Base-by-base conservation (phyloP, 2,113 vertebrate genomes). In the Microcebus tavaratra region DNA sequence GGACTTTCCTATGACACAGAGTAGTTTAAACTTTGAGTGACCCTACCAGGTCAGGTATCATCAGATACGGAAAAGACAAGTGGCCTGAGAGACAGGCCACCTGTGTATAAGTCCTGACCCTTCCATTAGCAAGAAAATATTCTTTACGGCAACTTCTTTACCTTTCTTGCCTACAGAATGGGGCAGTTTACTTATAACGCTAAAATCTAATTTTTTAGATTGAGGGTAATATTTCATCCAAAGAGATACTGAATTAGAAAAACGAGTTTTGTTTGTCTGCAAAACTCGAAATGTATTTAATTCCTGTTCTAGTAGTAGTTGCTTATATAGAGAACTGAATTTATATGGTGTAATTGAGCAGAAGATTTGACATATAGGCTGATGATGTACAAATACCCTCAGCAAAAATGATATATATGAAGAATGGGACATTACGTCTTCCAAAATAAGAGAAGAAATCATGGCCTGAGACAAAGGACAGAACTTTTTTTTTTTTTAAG, bases 401-500 rank as follows among this genome's bases (percentile, higher is more conserved):
- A 65, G 90, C 76, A 57, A 61, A 83, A 83, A 78, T 50, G 50
- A 96, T 95, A 95, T 36, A 94, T 86, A 96, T 90, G 87, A 97
- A 95, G 96, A 97, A 96, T 95, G 97, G 89, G 55, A 15, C 53
- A 88, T 95, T 42, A 9, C 78, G n/a, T 95, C 55, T 89, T 81
- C 84, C 75, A 94, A 79, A 90, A 90, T 80, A 83, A 96, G 82
- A 95, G 95, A 83, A 97, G 81, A 72, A 97, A 88, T 98, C 97
- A 97, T 96, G 97, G 95, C 96, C 97, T 97, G 98, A 97, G 80
- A 92, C 94, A 91, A 94, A 97, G 70, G 88, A 84, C 75, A 92
- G 92, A 45, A 18, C 29, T 55, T n/a, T 13, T 68, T 63, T 84
- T 34, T 31, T 94, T 87, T 84, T 21, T 79, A 70, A 88, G 73